phyloP scores from a whole-genome alignment of 2,797 vertebrate species.

The Coreius guichenoti region DNA sequence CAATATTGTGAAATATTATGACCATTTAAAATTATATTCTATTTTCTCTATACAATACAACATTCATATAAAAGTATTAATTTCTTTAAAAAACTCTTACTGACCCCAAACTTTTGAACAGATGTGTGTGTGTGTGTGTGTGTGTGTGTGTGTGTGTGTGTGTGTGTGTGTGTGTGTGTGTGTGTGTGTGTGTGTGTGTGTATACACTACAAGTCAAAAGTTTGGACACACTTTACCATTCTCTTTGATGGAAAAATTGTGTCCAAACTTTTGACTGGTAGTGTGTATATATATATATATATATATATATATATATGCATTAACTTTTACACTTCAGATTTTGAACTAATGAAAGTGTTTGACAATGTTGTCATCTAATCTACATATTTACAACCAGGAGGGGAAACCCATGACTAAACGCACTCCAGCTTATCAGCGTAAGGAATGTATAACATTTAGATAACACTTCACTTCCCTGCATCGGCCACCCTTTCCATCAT shows the following conservation, averaged over 20 bases:
- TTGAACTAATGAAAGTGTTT: background rate
- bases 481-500: conserved; percentile 17
- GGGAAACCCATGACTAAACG: conserved; percentile 52
- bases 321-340: background rate
- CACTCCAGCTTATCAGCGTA: conserved; percentile 39
- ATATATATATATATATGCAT: no score
- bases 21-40: background rate
- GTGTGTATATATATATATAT: no score
- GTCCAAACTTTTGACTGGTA: no score
- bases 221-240: no score
- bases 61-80: background rate
- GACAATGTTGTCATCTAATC: conserved; percentile 15
- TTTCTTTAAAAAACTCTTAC: background rate
- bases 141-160: no score
- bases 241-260: no score
- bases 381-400: conserved; percentile 66
- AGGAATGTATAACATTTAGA: conserved; percentile 67
- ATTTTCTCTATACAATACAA: no score
- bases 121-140: background rate
- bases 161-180: no score
- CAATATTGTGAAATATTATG: background rate
- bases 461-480: conserved; percentile 1
- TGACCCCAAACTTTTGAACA: background rate
- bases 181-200: no score
- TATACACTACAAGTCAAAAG: no score